These are phyloP conservation scores for Pharmacophagus antenor DNA, from an alignment of 2,888 invertebrate genomes.

Conservation along the genomic window DNA sequence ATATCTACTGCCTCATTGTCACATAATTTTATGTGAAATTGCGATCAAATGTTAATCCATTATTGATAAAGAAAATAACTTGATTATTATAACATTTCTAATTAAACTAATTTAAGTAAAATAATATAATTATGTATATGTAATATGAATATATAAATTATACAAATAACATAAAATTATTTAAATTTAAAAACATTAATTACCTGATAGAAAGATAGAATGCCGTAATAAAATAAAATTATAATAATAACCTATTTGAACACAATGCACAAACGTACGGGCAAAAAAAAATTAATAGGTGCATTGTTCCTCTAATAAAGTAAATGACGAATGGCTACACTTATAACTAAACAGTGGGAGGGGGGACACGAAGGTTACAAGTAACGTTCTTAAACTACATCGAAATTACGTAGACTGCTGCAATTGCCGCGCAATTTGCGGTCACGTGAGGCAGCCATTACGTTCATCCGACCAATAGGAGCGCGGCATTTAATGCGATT, in stretches of 20 bases:
- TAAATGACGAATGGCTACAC: conserved; percentile 28
- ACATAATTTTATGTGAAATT: no score
- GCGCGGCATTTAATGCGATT: conserved; percentile 67
- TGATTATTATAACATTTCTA: no score
- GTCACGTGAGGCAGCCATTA: conserved; percentile 79
- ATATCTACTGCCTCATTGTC: no score
- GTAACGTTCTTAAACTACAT: conserved; percentile 46
- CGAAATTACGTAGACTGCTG: conserved; percentile 51
- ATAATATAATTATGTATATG: no score
- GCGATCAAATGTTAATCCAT: no score
- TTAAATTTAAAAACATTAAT: not conserved
- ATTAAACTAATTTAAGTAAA: no score
- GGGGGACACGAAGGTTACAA: conserved; percentile 26
- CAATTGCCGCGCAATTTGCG: conserved; percentile 65
- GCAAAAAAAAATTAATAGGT: conserved; percentile 15
- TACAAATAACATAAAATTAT: not conserved
- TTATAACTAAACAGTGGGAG: conserved; percentile 25
- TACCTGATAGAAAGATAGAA: not conserved
- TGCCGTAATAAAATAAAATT: not conserved
- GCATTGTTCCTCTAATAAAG: conserved; percentile 25
- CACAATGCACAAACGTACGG: not conserved
- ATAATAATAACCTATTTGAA: not conserved
- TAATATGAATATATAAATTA: no score
- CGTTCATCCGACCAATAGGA: conserved; percentile 62
- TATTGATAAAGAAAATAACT: no score